Evolutionary conservation across 2,113 vertebrate species (phyloP).

Genomic region (Trematomus loennbergii): DNA sequence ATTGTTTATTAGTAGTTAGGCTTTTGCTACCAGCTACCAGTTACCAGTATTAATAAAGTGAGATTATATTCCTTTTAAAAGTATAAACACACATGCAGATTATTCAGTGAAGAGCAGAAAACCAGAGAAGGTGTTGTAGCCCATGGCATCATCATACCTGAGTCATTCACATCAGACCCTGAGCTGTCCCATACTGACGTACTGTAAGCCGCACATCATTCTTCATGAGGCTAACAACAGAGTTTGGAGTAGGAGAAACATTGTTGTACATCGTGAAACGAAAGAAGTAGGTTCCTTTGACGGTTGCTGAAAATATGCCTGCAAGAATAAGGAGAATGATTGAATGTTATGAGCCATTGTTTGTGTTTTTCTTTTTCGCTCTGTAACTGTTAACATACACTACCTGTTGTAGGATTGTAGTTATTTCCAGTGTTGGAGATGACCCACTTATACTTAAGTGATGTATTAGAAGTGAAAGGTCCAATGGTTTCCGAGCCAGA

Average conservation of each 20-base stretch:
- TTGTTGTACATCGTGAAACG: constrained; percentile 68
- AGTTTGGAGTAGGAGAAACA: constrained; percentile 22
- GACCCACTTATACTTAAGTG: constrained; percentile 61
- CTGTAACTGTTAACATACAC: background rate
- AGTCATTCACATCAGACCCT: constrained; percentile 28
- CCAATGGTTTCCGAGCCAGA: constrained; percentile 56
- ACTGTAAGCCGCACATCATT: constrained; percentile 36
- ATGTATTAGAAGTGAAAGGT: constrained; percentile 46
- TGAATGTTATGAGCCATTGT: background rate
- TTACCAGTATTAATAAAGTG: background rate
- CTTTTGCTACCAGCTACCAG: no score
- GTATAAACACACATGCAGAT: background rate
- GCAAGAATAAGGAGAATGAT: background rate
- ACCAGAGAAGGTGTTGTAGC: constrained; percentile 70
- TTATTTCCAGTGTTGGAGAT: constrained; percentile 66
- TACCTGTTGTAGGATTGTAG: constrained; percentile 72
- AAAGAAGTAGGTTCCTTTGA: constrained; percentile 69
- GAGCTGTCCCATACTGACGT: constrained; percentile 57
- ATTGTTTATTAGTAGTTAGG: background rate
- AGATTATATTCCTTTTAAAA: background rate
- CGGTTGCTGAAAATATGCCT: constrained; percentile 45
- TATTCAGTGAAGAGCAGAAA: constrained; percentile 67
- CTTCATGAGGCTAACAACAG: constrained; percentile 69
- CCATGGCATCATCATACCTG: constrained; percentile 44
- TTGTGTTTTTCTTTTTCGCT: background rate